phyloP scores from a whole-genome alignment of 2,113 vertebrate species.

The Smithornis capensis region DNA sequence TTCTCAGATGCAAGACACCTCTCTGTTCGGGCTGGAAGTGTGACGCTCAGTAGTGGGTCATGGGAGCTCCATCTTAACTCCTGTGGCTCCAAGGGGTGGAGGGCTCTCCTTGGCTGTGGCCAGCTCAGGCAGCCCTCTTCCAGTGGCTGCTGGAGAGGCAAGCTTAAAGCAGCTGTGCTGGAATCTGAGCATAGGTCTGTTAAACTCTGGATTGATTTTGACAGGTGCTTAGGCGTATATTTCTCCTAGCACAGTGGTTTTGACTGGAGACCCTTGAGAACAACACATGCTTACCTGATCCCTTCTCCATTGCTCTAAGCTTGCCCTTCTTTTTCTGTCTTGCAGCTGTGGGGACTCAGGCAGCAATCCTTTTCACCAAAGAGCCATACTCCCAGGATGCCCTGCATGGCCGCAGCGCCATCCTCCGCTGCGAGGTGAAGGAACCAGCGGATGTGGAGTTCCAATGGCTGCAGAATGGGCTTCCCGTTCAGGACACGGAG shows the following conservation, averaged over 20 bases:
- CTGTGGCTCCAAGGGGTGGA: background rate
- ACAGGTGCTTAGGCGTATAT: background rate
- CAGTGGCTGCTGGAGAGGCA: background rate
- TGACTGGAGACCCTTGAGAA: background rate
- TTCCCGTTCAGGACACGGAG: conserved; percentile 71
- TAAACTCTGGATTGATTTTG: background rate
- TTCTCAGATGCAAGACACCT: background rate
- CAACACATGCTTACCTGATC: rapidly evolving
- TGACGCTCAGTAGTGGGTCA: background rate
- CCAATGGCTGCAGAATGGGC: conserved; percentile 83
- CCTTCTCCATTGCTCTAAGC: background rate
- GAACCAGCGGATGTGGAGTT: conserved; percentile 69
- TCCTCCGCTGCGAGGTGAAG: conserved; percentile 92
- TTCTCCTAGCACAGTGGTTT: background rate
- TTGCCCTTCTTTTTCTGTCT: background rate
- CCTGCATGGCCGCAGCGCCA: conserved; percentile 90
- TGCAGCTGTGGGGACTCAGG: conserved; percentile 57
- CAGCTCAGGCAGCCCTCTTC: background rate
- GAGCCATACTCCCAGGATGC: conserved; percentile 96
- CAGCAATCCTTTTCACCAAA: conserved; percentile 85
- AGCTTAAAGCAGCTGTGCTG: background rate
- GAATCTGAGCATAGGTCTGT: background rate
- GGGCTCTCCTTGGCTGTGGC: background rate
- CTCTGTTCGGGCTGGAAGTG: background rate
- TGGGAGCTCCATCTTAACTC: background rate